Conservation (phyloP, 2,888 invertebrate species). For the Tetragonula carbonaria region DNA sequence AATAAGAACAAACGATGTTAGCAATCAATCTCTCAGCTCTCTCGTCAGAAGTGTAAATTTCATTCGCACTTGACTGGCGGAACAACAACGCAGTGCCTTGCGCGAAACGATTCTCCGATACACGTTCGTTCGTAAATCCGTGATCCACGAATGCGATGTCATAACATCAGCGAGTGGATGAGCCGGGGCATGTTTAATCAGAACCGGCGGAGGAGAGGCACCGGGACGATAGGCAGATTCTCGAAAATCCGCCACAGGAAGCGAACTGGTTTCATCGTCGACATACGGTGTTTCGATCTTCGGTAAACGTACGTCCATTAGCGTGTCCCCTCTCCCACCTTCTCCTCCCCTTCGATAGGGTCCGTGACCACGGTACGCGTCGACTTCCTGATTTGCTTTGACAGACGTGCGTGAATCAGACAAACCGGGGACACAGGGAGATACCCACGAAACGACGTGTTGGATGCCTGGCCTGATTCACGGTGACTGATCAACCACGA, state of each 20-base stretch:
- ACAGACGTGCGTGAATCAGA: conserved; percentile 72
- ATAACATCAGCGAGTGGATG: conserved; percentile 32
- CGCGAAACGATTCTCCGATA: background rate
- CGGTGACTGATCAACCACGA: conserved; percentile 69
- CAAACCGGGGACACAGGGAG: conserved; percentile 66
- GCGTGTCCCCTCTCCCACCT: background rate
- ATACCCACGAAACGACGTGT: conserved; percentile 69
- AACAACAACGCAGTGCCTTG: background rate
- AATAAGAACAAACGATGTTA: too few relatives aligned
- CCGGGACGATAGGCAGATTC: background rate
- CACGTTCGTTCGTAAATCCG: conserved; percentile 9
- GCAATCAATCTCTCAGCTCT: too few relatives aligned
- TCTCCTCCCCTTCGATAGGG: conserved; percentile 30
- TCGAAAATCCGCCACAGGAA: conserved; percentile 49
- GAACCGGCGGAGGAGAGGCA: background rate
- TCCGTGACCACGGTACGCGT: conserved; percentile 49
- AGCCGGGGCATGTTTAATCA: conserved; percentile 19
- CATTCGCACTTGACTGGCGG: background rate
- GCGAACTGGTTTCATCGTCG: conserved; percentile 47
- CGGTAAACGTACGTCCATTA: conserved; percentile 61
- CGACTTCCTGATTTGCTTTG: conserved; percentile 72
- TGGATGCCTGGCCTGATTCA: conserved; percentile 67
- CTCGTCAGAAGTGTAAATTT: too few relatives aligned
- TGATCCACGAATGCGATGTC: conserved; percentile 4
- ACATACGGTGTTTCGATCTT: conserved; percentile 64